Base-by-base conservation (phyloP, 2,888 invertebrate species). In the Apeira syringaria region DNA sequence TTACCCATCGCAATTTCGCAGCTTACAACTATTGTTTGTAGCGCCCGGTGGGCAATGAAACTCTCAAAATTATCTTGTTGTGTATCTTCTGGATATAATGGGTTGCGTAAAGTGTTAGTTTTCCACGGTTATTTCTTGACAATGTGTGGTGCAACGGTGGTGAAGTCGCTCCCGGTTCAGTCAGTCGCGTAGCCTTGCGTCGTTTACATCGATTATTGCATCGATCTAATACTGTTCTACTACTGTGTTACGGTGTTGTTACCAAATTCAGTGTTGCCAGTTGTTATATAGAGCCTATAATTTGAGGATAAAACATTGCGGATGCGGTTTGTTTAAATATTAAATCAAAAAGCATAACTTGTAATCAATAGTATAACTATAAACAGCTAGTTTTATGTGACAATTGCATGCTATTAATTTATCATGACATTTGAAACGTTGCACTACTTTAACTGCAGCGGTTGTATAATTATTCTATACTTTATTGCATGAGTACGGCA, bases 141-240 rank as follows among this genome's bases (percentile, higher is more conserved):
- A 87, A 83, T 85, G 81, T 69, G 68, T 73, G 71, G 82, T 85
- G 87, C 79, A 86, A 86, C 82, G 76, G 77, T 74, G 78, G 72
- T 71, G 66, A 62, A 67, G 64, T 63, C 57, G 62, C 57, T 60
- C 55, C 64, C 63, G 63, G 68, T 56, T 80, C 81, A 84, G 80
- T 84, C 79, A 74, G 67, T 71, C 78, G 79, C 83, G 83, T 67
- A 68, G 72, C 69, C 69, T 77, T 74, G 79, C 66, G 71, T 78
- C 75, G 84, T 75, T 44, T 44, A 40, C 53, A 46, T 40, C 45
- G 45, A 46, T 37, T 28, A 33, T 13, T 27, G 36, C 28, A 28
- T 8, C 6, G 10, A 11, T 26, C n/a, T 35, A n/a, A 27, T 20
- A 20, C 20, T 22, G 55, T 47, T 25, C 6, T 25, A 25, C 18